Percentiles rank a stretch among this genome's conserved stretches.
Conservation (phyloP, 2,797 vertebrate species). For the Poecilia gillii region DNA sequence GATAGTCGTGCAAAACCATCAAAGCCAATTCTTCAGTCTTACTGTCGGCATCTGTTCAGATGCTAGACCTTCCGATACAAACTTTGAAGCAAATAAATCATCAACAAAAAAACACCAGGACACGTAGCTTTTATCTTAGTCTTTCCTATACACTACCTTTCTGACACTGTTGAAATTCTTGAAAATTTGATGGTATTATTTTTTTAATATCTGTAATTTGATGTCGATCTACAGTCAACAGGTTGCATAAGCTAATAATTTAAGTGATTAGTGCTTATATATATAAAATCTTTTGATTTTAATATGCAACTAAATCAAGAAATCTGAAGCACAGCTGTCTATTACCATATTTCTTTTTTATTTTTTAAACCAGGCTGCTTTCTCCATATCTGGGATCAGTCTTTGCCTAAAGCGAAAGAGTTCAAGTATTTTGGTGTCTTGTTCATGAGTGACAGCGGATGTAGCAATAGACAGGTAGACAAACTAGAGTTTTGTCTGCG, state of each 20-base stretch:
- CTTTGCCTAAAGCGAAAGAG: not conserved
- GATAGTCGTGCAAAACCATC: slow-evolving; percentile 47
- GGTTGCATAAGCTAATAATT: not conserved
- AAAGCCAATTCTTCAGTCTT: slow-evolving; percentile 56
- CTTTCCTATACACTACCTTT: slow-evolving; percentile 25
- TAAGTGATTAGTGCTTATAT: no score
- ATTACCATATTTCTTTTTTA: not conserved
- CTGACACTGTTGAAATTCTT: not conserved
- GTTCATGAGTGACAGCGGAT: not conserved
- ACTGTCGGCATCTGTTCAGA: slow-evolving; percentile 44
- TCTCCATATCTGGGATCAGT: not conserved
- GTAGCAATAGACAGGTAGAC: not conserved
- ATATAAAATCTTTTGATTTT: not conserved
- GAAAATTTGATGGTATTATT: not conserved
- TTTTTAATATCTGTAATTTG: not conserved
- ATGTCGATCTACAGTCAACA: not conserved
- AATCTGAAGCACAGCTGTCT: not conserved
- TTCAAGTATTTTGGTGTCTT: not conserved
- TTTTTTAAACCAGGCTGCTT: not conserved
- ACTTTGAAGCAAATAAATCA: slow-evolving; percentile 47
- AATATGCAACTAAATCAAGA: not conserved
- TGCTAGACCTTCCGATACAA: slow-evolving; percentile 27
- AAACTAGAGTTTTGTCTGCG: not conserved
- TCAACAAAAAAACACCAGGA: slow-evolving; percentile 22
- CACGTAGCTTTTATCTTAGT: slow-evolving; percentile 25